These are phyloP conservation scores for Heteromormyrus szaboi DNA, from an alignment of 2,797 vertebrate genomes.

Conservation along the genomic window DNA sequence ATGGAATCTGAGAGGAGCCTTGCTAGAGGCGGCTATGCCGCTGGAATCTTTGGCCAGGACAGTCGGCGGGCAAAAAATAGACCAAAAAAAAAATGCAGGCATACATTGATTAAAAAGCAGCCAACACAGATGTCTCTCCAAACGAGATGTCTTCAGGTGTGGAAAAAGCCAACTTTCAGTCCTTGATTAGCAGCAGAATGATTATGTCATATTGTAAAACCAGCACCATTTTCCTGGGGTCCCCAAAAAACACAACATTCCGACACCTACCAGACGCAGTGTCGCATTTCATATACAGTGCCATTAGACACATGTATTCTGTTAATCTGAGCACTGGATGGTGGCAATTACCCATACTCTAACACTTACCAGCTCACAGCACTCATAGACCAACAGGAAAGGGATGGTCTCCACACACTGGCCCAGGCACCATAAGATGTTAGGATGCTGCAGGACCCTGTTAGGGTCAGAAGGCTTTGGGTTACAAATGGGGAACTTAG, in stretches of 20 bases:
- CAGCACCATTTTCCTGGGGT: not conserved
- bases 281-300: not conserved
- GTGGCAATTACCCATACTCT: not conserved
- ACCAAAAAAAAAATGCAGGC: constrained; percentile 4
- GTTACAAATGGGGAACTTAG: not conserved
- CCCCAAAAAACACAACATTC: not conserved
- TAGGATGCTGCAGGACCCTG: constrained; percentile 83
- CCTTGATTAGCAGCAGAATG: not conserved
- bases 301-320: not conserved
- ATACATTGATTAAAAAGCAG: constrained; percentile 19
- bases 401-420: constrained; percentile 94
- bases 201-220: not conserved
- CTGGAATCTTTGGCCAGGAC: not conserved
- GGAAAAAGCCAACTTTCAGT: not conserved
- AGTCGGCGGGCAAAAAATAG: constrained; percentile 16
- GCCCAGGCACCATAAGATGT: constrained; percentile 87
- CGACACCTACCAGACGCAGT: not conserved
- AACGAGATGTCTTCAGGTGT: not conserved
- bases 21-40: not conserved
- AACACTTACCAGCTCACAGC: constrained; percentile 90
- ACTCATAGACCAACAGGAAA: constrained; percentile 90
- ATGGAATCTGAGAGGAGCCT: constrained; percentile 13
- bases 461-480: not conserved
- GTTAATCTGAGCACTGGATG: not conserved
- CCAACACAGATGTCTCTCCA: not conserved